A percentile compares a stretch with the other conserved stretches of the same genome.
phyloP scores from a whole-genome alignment of 2,113 vertebrate species.

The Lethenteron reissneri region DNA sequence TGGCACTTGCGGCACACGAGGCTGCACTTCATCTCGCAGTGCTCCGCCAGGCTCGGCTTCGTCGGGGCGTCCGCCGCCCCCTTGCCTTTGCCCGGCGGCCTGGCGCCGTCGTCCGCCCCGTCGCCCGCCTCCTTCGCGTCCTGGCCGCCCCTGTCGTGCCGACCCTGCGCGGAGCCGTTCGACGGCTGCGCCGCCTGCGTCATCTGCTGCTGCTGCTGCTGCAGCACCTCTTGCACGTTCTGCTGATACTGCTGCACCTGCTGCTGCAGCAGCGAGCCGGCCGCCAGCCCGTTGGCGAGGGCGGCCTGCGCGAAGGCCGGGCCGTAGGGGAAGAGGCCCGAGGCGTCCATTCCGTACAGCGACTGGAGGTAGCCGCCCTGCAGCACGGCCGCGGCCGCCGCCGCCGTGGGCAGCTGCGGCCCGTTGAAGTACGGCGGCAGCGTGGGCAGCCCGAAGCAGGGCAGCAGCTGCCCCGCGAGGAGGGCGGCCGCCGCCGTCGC shows the following conservation, averaged over 20 bases:
- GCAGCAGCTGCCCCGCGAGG: slow-evolving; percentile 89
- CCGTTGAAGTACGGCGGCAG: slow-evolving; percentile 70
- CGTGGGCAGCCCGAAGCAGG: slow-evolving; percentile 91
- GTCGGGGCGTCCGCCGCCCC: slow-evolving; percentile 82
- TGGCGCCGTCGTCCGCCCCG: slow-evolving; percentile 68
- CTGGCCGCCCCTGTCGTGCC: slow-evolving; percentile 45
- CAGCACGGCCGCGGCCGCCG: slow-evolving; percentile 36
- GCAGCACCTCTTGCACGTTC: slow-evolving; percentile 83
- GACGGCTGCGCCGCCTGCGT: slow-evolving; percentile 34
- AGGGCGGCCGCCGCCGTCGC: slow-evolving; percentile 32
- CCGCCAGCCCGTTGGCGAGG: slow-evolving; percentile 51
- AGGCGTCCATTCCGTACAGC: slow-evolving; percentile 60
- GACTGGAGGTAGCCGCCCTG: slow-evolving; percentile 91
- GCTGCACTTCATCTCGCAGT: slow-evolving; percentile 98
- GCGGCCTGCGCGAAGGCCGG: slow-evolving; percentile 75
- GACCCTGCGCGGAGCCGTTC: too few species aligned
- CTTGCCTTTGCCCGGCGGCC: slow-evolving; percentile 54
- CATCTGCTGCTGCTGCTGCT: slow-evolving; percentile 79
- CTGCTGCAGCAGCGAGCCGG: slow-evolving; percentile 68
- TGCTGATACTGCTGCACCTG: slow-evolving; percentile 90
- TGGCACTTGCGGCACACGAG: slow-evolving; percentile 99
- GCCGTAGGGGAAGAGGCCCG: slow-evolving; percentile 69
- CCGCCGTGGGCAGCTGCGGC: slow-evolving; percentile 28
- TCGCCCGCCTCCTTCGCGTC: slow-evolving; percentile 51
- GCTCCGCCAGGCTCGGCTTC: slow-evolving; percentile 84